Conservation (phyloP, 2,797 vertebrate species). For the Helostoma temminkii region DNA sequence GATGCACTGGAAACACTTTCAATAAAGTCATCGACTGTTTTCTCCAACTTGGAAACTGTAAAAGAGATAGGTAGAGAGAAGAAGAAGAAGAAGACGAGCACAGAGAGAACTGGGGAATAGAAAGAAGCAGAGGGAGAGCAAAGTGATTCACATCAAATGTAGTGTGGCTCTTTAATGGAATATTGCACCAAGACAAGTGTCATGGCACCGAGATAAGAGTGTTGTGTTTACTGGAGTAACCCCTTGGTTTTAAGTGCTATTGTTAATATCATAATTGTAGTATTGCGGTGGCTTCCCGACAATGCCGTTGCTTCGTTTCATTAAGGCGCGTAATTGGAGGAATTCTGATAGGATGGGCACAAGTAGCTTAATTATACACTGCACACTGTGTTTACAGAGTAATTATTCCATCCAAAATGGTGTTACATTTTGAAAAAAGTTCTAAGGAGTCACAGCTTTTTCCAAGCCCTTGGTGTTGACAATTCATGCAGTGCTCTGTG, state of each 20-base stretch:
- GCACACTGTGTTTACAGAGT: slow-evolving; percentile 85
- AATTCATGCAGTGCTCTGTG: slow-evolving; percentile 66
- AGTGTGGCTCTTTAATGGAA: slow-evolving; percentile 79
- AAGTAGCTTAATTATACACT: slow-evolving; percentile 88
- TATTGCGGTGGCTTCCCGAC: slow-evolving; percentile 84
- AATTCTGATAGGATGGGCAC: slow-evolving; percentile 89
- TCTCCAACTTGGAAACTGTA: slow-evolving; percentile 57
- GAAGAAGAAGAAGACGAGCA: slow-evolving; percentile 8
- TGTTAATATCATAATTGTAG: slow-evolving; percentile 89
- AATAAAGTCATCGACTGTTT: slow-evolving; percentile 49
- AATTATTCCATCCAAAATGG: slow-evolving; percentile 87
- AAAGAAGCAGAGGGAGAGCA: slow-evolving; percentile 60
- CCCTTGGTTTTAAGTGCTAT: slow-evolving; percentile 88
- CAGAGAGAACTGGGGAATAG: slow-evolving; percentile 25
- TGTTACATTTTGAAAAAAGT: slow-evolving; percentile 83
- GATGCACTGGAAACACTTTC: slow-evolving; percentile 65
- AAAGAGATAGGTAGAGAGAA: slow-evolving; percentile 42
- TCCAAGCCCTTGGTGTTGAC: slow-evolving; percentile 62
- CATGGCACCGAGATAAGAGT: slow-evolving; percentile 82
- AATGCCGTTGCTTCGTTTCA: slow-evolving; percentile 86
- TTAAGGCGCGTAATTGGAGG: slow-evolving; percentile 90
- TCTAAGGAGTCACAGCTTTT: slow-evolving; percentile 76
- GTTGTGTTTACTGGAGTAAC: slow-evolving; percentile 86
- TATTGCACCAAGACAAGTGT: slow-evolving; percentile 83
- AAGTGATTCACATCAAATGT: slow-evolving; percentile 84